Percentiles rank a stretch among this genome's conserved stretches.
phyloP scores from a whole-genome alignment of 2,888 invertebrate genomes.

The Ditylenchus weischeri region DNA sequence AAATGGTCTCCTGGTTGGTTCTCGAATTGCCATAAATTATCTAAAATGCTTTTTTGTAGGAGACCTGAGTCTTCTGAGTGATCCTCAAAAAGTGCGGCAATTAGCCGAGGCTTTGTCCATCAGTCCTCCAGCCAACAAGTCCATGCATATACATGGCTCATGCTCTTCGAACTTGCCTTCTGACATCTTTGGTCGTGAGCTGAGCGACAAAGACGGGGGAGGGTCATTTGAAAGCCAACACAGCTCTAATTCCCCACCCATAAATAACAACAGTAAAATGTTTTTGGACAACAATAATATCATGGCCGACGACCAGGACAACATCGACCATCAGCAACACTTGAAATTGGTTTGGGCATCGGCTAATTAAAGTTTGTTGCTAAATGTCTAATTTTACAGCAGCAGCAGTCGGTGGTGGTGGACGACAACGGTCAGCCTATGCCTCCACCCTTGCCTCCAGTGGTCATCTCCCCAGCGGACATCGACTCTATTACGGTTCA shows the following conservation, averaged over 20 bases:
- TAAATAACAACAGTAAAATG: constrained; percentile 12
- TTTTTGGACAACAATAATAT: not conserved
- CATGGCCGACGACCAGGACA: not conserved
- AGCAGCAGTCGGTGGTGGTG: too few relatives aligned
- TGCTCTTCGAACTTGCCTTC: not conserved
- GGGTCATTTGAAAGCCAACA: not conserved
- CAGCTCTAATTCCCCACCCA: not conserved
- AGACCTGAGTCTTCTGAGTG: constrained; percentile 14
- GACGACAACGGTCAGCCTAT: too few relatives aligned
- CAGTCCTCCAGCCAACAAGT: not conserved
- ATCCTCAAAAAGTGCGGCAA: constrained; percentile 7
- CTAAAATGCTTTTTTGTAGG: not conserved
- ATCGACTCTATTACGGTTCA: constrained; percentile 54
- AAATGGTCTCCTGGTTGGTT: too few relatives aligned
- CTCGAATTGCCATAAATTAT: too few relatives aligned
- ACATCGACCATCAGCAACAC: too few relatives aligned
- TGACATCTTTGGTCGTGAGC: not conserved
- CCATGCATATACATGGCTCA: not conserved
- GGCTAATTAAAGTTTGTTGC: too few relatives aligned
- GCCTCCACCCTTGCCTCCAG: constrained; percentile 48
- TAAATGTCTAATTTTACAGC: too few relatives aligned
- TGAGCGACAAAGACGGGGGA: not conserved
- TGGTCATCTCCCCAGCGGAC: constrained; percentile 55
- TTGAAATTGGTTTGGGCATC: too few relatives aligned
- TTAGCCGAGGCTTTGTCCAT: constrained; percentile 7